A percentile compares a stretch with the other conserved stretches of the same genome.
Conservation (phyloP, 2,888 invertebrate genomes). For the Lasius platythorax region DNA sequence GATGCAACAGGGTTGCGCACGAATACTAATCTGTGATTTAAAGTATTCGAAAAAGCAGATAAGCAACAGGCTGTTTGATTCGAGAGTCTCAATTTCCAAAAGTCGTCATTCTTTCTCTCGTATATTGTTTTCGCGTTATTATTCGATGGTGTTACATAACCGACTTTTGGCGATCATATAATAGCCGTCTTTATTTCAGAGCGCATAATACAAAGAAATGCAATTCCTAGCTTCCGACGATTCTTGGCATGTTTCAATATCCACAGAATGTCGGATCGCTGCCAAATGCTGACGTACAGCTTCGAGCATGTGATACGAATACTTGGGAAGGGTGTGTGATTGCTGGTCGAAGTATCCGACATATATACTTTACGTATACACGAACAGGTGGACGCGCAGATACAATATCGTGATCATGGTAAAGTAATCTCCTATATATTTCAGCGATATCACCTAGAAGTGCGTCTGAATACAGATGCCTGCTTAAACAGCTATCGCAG, state of each 20-base stretch:
- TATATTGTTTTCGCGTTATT: conserved; percentile 17
- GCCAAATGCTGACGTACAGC: conserved; percentile 58
- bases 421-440: conserved; percentile 45
- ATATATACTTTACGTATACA: conserved; percentile 20
- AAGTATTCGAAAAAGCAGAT: background rate
- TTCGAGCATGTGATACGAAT: conserved; percentile 51
- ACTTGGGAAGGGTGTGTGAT: conserved; percentile 23
- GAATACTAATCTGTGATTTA: conserved; percentile 1
- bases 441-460: conserved; percentile 22
- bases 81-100: background rate
- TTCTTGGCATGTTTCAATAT: conserved; percentile 39
- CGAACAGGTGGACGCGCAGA: conserved; percentile 26
- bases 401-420: conserved; percentile 4
- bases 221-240: conserved; percentile 38
- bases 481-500: conserved; percentile 40
- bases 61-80: conserved; percentile 6
- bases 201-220: conserved; percentile 28
- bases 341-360: conserved; percentile 19
- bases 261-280: conserved; percentile 40
- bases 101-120: background rate
- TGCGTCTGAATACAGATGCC: conserved; percentile 44
- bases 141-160: conserved; percentile 28
- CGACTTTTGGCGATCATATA: conserved; percentile 12
- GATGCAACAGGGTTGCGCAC: background rate
- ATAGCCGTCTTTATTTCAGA: conserved; percentile 35